Base-by-base conservation (phyloP, 2,113 vertebrate genomes). In the Amblyopsis rosae region DNA sequence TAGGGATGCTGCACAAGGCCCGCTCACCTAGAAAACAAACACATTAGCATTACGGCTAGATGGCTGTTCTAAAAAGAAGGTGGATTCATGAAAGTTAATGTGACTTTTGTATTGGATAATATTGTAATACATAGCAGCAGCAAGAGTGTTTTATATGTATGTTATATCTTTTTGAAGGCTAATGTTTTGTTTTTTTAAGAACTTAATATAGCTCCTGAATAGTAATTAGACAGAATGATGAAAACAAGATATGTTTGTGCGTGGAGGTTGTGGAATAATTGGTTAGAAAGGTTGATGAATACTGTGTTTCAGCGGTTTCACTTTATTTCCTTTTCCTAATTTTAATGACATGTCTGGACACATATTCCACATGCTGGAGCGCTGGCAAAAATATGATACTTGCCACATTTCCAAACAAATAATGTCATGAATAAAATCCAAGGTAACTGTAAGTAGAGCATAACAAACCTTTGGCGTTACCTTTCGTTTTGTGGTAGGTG, bases 401-500 rank as follows among this genome's bases (percentile, higher is more conserved):
- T 26, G 26, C 26, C 26, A 26, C 26, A 26, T 26, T 67, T 49
- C 66, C 10, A 32, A 50, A 41, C 62, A 67, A 62, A 68, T 7
- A n/a, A 59, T 19, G 9, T 41, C 35, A 41, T 41, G 35, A 41
- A 41, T 41, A 51, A 53, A 56, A 51, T 1, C 57, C 56, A 9
- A 50, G 17, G 46, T 35, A 65, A 17, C 68, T 10, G 58, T 13
- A 3, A 60, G 63, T 55, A 53, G 66, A 72, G 63, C 62, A 55
- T 9, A 65, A 59, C 55, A 81, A 83, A 81, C 26, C 66, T 72
- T 75, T 62, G 53, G 51, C 10, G 53, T 82, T 91, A 99, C 98
- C 97, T 98, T 98, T 99, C 59, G 91, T 96, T 91, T 94, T 98
- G 85, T 99, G 97, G 85, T 99, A 99, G 33, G 98, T 98, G 72